A percentile compares a stretch with the other conserved stretches of the same genome.
phyloP scores from a whole-genome alignment of 2,113 vertebrate genomes.

The Oreochromis spilurus region DNA sequence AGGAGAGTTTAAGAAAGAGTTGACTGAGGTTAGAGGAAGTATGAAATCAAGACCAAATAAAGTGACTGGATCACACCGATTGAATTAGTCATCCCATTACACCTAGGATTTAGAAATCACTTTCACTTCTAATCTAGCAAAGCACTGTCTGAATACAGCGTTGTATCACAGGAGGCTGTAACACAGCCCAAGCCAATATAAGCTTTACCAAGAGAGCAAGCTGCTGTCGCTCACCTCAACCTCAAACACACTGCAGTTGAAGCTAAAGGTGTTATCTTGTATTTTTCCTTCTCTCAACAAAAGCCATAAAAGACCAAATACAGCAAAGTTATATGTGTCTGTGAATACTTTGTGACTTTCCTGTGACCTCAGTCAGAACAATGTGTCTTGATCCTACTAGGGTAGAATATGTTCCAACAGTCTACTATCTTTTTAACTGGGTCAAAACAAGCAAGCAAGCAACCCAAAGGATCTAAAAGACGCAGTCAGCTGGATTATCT shows the following conservation, averaged over 20 bases:
- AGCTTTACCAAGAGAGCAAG: not conserved
- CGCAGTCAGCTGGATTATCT: not conserved
- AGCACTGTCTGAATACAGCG: not conserved
- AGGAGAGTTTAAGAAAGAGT: not conserved
- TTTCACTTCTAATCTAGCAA: not conserved
- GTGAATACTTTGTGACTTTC: not conserved
- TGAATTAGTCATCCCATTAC: not conserved
- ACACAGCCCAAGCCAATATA: not conserved
- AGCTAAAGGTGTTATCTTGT: not conserved
- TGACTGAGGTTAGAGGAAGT: not conserved
- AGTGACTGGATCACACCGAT: not conserved
- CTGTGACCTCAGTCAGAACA: not conserved
- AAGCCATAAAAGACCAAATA: not conserved
- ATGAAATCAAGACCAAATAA: not conserved
- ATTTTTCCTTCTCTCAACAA: not conserved
- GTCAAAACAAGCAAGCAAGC: not conserved
- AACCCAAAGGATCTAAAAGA: not conserved
- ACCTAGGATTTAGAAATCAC: not conserved
- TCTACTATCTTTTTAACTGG: not conserved
- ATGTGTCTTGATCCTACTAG: not conserved
- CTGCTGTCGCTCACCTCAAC: not conserved
- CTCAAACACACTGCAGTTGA: not conserved
- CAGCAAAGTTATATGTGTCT: not conserved
- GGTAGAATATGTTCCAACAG: not conserved
- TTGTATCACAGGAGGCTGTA: not conserved